Evolutionary conservation across 2,113 vertebrate species (phyloP).

Genomic region (Nothoprocta perdicaria): DNA sequence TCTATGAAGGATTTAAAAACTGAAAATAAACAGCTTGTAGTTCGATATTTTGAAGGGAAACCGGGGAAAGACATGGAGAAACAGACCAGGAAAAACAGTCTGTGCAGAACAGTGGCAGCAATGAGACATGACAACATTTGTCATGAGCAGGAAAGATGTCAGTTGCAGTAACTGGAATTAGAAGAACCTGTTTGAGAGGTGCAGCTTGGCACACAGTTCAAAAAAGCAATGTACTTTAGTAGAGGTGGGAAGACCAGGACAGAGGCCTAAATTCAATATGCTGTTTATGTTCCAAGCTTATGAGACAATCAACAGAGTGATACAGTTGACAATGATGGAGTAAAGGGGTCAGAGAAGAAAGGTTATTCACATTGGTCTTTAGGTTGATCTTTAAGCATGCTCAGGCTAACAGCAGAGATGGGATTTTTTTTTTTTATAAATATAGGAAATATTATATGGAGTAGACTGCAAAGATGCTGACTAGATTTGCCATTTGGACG

Average conservation of each 20-base stretch:
- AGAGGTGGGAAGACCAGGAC: neutral
- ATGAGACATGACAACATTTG: slow-evolving; percentile 32
- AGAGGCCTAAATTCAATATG: neutral
- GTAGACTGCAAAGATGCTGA: neutral
- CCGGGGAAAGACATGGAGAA: neutral
- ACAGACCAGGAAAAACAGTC: slow-evolving; percentile 37
- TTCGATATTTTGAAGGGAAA: slow-evolving; percentile 15
- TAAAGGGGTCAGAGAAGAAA: neutral
- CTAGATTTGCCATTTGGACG: neutral
- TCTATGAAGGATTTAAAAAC: slow-evolving; percentile 17
- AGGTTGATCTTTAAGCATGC: neutral
- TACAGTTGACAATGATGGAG: neutral
- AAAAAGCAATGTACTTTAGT: neutral
- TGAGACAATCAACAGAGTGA: neutral
- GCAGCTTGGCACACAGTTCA: neutral
- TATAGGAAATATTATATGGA: neutral
- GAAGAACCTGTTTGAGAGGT: neutral
- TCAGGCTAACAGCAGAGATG: neutral
- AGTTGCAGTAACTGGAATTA: neutral
- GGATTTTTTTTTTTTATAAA: neutral
- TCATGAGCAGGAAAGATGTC: slow-evolving; percentile 7
- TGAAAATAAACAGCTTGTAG: slow-evolving; percentile 46
- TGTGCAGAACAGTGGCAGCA: slow-evolving; percentile 20
- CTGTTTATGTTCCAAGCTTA: neutral
- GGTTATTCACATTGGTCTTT: neutral